Base-by-base conservation (phyloP, 2,113 vertebrate species). In the Arvicanthis niloticus region DNA sequence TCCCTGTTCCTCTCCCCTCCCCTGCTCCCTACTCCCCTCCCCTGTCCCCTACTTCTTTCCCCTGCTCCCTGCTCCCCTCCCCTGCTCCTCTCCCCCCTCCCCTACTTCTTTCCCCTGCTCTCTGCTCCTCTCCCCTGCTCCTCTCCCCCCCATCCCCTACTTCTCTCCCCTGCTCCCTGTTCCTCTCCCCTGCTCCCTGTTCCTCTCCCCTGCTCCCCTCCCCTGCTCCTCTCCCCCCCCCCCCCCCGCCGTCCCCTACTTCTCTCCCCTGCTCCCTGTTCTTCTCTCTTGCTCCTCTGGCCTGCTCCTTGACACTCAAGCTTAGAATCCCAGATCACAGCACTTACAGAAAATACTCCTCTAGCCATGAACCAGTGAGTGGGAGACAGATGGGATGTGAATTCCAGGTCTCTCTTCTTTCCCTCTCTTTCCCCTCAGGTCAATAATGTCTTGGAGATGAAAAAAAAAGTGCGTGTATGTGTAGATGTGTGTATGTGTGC, bases 341-440 rank as follows among this genome's bases (percentile, higher is more conserved):
- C 4, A 40, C 17, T 26, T 6, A 12, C 81, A 22, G n/a, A 40
- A 75, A 26, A 10, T 11, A 11, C 2, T 3, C 10, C 29, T 29
- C 19, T 8, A n/a, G 31, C 8, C 37, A 48, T 77, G 68, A 77
- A 11, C 53, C 4, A 40, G 31, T 4, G 45, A 26, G 62, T 26
- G n/a, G 0, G 12, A 51, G 24, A 26, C n/a, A 34, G 89, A 4
- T 17, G 15, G n/a, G 60, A 51, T 7, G 6, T 19, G 1, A 1
- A 0, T 10, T 21, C n/a, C 8, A 13, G 45, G 62, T 4, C 22
- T 22, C 10, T 12, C 70, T 53, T 45, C 40, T 56, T 5, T 40
- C 9, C 24, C 5, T 17, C 60, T 29, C 51, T 5, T 12, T 29
- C 13, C 0, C 75, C 26, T 75, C 56, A 26, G 5, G 45, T 42